Base-by-base conservation (phyloP, 2,888 invertebrate genomes). In the Aelia acuminata region DNA sequence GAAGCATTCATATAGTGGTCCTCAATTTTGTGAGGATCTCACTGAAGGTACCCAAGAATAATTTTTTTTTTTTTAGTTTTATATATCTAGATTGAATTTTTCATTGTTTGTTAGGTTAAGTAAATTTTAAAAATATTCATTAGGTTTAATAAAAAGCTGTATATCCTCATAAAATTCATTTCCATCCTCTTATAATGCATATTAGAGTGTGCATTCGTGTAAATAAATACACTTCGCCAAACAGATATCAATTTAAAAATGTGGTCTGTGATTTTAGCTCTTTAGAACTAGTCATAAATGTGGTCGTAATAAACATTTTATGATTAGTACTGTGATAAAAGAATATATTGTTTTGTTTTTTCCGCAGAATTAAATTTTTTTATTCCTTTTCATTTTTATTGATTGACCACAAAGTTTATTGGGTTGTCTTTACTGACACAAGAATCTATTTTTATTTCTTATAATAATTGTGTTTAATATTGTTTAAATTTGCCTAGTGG, bases 251-350 rank as follows among this genome's bases (percentile, higher is more conserved):
- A 87, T 63, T 87, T 26, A 39, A 87, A 87, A 70, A 87, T 87
- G 87, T 87, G 87, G 87, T 87, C 87, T 87, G 87, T 87, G 87
- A 87, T 87, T 86, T 70, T 87, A 63, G 43, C 39, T n/a, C 26
- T 70, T 87, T 70, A 70, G 47, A 48, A 87, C 87, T 70, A 87
- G 87, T 87, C 87, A 87, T 70, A 47, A 57, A 57, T 87, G 70
- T 70, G 57, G 63, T 53, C 15, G 1, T 87, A 87, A 70, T 87
- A 70, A 87, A 70, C 87, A 87, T 87, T 57, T 63, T 87, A 87
- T 87, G 63, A 87, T 87, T 87, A 87, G 87, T 70, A 18, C 87
- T 87, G 87, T 87, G 63, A 87, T 87, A 87, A 57, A 87, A 70
- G 35, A 43, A 53, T 53, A 22, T n/a, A n/a, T n/a, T n/a, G 31